Evolutionary conservation across 2,797 vertebrate genomes (phyloP).

Genomic region (Rhynchonycteris naso): DNA sequence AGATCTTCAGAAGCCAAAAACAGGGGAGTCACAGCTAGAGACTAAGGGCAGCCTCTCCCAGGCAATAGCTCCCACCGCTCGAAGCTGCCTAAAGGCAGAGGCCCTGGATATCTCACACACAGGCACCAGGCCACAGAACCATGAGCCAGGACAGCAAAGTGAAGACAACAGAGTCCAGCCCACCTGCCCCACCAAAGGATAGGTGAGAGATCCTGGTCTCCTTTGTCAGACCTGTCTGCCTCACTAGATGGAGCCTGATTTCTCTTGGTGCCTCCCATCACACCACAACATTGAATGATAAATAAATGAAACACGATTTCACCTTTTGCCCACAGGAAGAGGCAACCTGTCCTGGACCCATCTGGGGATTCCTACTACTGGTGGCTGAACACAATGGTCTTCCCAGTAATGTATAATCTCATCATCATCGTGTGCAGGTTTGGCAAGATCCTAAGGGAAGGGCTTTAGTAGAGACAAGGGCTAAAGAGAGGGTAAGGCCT

Average conservation of each 20-base stretch:
- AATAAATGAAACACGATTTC: background rate
- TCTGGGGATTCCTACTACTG: constrained; percentile 91
- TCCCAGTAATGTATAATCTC: constrained; percentile 94
- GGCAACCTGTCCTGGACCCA: constrained; percentile 88
- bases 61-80: background rate
- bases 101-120: background rate
- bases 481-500: background rate
- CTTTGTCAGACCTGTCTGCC: background rate
- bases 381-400: constrained; percentile 92
- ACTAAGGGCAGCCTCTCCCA: background rate
- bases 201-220: constrained; percentile 51
- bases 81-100: background rate
- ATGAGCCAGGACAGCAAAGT: constrained; percentile 78
- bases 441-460: background rate
- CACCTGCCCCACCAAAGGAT: constrained; percentile 21
- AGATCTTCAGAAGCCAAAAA: constrained; percentile 63
- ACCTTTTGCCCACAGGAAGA: constrained; percentile 57
- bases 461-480: background rate
- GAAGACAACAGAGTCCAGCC: constrained; percentile 72
- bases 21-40: background rate
- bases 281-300: background rate
- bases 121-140: background rate
- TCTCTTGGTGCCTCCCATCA: background rate
- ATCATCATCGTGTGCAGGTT: constrained; percentile 94
- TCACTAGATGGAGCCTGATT: background rate